Percentiles rank a stretch among this genome's conserved stretches.
Conservation (phyloP, 2,797 vertebrate genomes). For the Spinus pinus region DNA sequence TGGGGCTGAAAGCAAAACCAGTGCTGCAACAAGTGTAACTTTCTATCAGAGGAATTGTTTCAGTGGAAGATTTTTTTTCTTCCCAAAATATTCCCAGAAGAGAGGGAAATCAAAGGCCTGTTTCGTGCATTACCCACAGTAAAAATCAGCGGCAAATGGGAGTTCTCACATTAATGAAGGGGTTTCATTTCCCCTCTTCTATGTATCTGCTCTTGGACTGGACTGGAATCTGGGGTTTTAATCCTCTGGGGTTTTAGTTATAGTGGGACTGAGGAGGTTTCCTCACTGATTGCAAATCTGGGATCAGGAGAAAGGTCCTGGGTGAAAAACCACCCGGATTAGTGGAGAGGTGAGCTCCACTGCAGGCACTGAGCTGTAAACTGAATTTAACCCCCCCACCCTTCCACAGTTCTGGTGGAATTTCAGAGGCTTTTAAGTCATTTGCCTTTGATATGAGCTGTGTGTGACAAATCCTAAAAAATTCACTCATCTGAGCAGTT, state of each 20-base stretch:
- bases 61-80: background rate
- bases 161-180: background rate
- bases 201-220: background rate
- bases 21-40: background rate
- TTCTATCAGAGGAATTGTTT: background rate
- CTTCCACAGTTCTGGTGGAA: background rate
- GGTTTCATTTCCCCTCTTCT: background rate
- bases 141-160: background rate
- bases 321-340: background rate
- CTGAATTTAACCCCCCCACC: background rate
- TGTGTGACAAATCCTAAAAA: background rate
- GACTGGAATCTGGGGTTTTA: background rate
- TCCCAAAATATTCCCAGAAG: background rate
- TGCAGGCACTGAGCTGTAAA: background rate
- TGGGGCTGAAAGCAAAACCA: background rate
- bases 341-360: background rate
- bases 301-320: background rate
- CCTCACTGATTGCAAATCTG: background rate
- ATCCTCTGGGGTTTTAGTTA: background rate
- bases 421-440: background rate
- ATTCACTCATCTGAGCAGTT: background rate
- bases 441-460: background rate
- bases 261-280: background rate
- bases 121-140: background rate
- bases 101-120: background rate